phyloP scores from a whole-genome alignment of 2,888 invertebrate genomes.

The Thereva unica region DNA sequence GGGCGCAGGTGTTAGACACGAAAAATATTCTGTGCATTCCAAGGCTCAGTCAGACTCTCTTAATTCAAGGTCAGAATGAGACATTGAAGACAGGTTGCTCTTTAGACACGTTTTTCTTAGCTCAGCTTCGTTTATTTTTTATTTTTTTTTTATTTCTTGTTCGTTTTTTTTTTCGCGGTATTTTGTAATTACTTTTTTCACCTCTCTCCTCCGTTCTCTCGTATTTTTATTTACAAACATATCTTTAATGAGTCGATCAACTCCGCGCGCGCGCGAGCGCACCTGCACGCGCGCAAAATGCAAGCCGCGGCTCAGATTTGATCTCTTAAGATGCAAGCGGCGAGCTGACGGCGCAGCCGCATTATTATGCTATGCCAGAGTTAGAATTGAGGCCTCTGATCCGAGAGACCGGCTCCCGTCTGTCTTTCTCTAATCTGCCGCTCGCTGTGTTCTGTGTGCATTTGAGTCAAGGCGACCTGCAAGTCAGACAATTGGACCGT shows the following conservation, averaged over 20 bases:
- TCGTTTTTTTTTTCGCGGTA: constrained; percentile 2
- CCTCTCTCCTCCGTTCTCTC: neutral
- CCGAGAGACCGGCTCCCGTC: neutral
- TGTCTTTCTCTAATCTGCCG: constrained; percentile 14
- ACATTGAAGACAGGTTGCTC: neutral
- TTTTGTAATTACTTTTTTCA: constrained; percentile 1
- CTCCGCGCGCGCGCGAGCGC: neutral
- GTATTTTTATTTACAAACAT: constrained; percentile 10
- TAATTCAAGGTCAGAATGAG: constrained; percentile 10
- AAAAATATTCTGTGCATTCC: neutral
- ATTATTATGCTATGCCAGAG: too few relatives aligned
- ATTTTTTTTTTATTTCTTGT: neutral
- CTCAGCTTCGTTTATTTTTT: too few relatives aligned
- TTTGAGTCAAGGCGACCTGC: constrained; percentile 28
- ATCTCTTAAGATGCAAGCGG: too few relatives aligned
- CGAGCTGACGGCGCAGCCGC: too few relatives aligned
- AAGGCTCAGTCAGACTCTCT: neutral
- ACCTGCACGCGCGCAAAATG: neutral
- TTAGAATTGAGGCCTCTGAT: neutral
- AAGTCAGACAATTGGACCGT: constrained; percentile 11
- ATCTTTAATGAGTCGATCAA: constrained; percentile 2
- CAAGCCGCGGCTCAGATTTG: too few relatives aligned
- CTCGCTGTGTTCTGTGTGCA: neutral
- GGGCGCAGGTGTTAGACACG: constrained; percentile 1
- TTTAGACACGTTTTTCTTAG: neutral